Percentiles rank a stretch among this genome's conserved stretches.
Evolutionary conservation across 92 coral and sea anemone genomes (phyloP).

Genomic region (Hydrozoanthus gracilis): DNA sequence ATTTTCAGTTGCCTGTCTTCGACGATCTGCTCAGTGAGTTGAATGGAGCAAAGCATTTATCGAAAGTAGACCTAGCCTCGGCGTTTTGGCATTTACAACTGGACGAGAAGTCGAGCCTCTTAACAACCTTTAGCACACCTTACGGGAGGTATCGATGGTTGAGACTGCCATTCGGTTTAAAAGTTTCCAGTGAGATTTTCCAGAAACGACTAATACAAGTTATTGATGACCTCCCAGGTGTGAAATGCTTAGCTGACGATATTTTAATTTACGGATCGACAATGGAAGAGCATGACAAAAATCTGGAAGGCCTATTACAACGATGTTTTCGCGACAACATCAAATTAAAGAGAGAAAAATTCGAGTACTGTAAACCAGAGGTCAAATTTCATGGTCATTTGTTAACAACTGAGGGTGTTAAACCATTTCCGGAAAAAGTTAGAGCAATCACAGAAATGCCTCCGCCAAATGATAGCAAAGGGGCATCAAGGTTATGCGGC

Average conservation of each 20-base stretch:
- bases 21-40: conserved; percentile 66
- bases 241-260: conserved; percentile 54
- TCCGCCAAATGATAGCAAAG: conserved; percentile 48
- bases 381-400: conserved; percentile 57
- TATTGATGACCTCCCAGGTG: conserved; percentile 52
- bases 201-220: conserved; percentile 71
- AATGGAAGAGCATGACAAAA: conserved; percentile 43
- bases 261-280: conserved; percentile 61
- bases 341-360: conserved; percentile 48
- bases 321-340: conserved; percentile 47
- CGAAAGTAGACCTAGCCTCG: conserved; percentile 52
- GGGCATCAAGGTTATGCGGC: conserved; percentile 50
- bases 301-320: conserved; percentile 46
- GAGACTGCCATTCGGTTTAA: conserved; percentile 64
- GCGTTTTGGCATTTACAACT: conserved; percentile 61
- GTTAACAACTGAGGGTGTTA: conserved; percentile 51
- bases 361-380: conserved; percentile 41
- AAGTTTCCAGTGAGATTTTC: conserved; percentile 52
- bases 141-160: conserved; percentile 53
- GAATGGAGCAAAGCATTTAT: conserved; percentile 59
- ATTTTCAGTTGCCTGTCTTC: conserved; percentile 60
- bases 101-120: conserved; percentile 46
- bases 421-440: conserved; percentile 36
- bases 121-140: conserved; percentile 61
- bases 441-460: conserved; percentile 39